phyloP scores from a whole-genome alignment of 2,888 invertebrate species.

The Dasysyrphus tricinctus region DNA sequence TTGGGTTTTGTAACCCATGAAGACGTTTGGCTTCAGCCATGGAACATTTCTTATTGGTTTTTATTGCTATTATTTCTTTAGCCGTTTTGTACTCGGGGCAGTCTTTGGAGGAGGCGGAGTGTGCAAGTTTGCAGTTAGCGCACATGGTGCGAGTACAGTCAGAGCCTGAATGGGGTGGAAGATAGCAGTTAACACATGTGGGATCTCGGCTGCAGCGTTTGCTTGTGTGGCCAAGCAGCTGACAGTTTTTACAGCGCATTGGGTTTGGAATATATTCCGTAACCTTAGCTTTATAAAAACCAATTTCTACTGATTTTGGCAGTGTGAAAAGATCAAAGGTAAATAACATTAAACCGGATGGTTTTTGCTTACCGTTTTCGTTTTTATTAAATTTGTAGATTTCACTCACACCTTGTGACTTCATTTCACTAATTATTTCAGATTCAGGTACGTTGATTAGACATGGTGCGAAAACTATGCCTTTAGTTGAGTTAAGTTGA shows the following conservation, averaged over 20 bases:
- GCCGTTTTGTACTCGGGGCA: neutral
- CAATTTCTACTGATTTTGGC: neutral
- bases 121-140: neutral
- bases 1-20: neutral
- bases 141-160: neutral
- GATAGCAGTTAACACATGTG: too few species aligned
- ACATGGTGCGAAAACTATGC: too few species aligned
- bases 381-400: neutral
- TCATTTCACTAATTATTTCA: neutral
- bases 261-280: neutral
- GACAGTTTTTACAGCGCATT: neutral
- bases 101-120: neutral
- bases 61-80: neutral
- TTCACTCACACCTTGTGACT: neutral
- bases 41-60: neutral
- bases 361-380: neutral
- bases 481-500: too few species aligned
- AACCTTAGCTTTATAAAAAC: neutral
- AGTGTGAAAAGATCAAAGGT: neutral
- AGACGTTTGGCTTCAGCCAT: neutral
- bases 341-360: neutral
- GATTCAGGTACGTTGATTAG: too few species aligned
- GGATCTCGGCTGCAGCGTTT: too few species aligned
- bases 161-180: neutral
- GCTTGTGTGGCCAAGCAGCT: neutral